phyloP scores from a whole-genome alignment of 2,113 vertebrate genomes.

The Dipodomys ordii region DNA sequence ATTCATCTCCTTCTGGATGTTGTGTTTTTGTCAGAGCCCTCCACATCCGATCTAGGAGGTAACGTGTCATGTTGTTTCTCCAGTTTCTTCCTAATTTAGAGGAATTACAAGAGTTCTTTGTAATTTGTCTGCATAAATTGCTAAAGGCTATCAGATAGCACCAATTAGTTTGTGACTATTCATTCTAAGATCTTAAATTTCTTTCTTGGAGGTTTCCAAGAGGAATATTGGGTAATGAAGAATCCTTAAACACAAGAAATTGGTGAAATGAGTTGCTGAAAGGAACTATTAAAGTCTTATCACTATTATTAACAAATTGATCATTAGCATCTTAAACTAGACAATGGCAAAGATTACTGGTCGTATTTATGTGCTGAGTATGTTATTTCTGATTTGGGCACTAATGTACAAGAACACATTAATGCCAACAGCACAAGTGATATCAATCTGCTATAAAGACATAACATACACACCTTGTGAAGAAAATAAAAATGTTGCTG shows the following conservation, averaged over 20 bases:
- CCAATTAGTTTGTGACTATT: background rate
- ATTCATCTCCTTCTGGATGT: background rate
- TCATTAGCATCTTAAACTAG: background rate
- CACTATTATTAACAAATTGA: background rate
- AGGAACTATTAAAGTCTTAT: background rate
- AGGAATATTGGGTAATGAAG: slow-evolving; percentile 18
- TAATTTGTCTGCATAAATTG: background rate
- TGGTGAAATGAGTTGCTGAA: slow-evolving; percentile 2
- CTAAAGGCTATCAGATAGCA: background rate
- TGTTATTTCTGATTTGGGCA: background rate
- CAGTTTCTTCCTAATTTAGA: background rate
- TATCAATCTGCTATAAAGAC: background rate
- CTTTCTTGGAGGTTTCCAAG: slow-evolving; percentile 45
- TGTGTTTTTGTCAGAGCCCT: background rate
- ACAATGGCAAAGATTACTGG: background rate
- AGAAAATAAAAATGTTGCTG: slow-evolving; percentile 34
- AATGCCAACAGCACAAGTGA: background rate
- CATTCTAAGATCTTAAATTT: slow-evolving; percentile 4
- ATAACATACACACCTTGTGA: background rate
- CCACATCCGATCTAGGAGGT: background rate
- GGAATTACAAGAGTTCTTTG: background rate
- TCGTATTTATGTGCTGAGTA: background rate
- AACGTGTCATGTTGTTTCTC: background rate
- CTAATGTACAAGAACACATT: background rate
- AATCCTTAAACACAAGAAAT: slow-evolving; percentile 1